Evolutionary conservation across 53 echinoderm and acorn worm species (phyloP).

Genomic region (Patiria pectinifera): DNA sequence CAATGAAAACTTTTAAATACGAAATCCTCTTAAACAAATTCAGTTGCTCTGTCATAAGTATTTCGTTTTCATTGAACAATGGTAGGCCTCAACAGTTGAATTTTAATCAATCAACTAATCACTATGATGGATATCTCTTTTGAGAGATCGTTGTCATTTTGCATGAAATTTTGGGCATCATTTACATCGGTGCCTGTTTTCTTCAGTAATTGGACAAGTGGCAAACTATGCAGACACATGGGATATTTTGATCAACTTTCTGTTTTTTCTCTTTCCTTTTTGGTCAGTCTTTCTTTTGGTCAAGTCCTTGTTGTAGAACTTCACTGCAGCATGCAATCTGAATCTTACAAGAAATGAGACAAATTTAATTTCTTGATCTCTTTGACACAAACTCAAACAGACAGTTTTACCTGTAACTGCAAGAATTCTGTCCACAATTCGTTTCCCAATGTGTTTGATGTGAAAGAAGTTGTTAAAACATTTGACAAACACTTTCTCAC

Average conservation of each 20-base stretch:
- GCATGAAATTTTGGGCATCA: neutral
- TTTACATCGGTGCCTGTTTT: neutral
- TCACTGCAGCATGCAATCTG: conserved; percentile 34
- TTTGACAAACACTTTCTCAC: conserved; percentile 55
- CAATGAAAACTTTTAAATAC: neutral
- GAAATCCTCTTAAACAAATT: neutral
- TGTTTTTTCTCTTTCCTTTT: conserved; percentile 14
- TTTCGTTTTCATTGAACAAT: neutral
- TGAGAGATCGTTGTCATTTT: neutral
- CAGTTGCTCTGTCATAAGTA: neutral
- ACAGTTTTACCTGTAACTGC: conserved; percentile 8
- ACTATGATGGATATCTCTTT: neutral
- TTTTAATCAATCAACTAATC: neutral
- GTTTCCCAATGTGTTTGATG: conserved; percentile 19
- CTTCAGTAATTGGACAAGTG: conserved; percentile 2
- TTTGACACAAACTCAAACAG: conserved; percentile 16
- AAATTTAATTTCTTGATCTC: conserved; percentile 19
- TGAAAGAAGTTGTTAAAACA: conserved; percentile 31
- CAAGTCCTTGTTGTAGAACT: conserved; percentile 35
- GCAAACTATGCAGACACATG: conserved; percentile 33
- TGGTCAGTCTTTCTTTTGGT: conserved; percentile 18
- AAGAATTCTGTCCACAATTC: conserved; percentile 18
- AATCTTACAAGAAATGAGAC: conserved; percentile 20
- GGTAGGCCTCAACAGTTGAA: neutral
- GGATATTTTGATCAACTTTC: conserved; percentile 15